Base-by-base conservation (phyloP, 2,113 vertebrate species). In the Smithornis capensis region DNA sequence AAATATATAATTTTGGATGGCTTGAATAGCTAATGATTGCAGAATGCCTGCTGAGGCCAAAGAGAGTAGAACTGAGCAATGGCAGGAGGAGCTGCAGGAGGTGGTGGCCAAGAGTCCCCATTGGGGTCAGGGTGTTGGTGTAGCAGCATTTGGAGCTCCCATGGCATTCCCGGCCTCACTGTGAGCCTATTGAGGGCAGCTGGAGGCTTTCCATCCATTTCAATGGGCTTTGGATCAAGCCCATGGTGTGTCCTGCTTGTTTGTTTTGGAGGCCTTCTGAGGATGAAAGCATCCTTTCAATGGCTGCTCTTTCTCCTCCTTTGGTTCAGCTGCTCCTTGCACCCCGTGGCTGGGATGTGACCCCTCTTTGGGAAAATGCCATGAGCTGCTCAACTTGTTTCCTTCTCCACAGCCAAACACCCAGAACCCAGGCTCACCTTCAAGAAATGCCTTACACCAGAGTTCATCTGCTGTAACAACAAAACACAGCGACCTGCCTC, bases 171-270 rank as follows among this genome's bases (percentile, higher is more conserved):
- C 4, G n/a, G 83, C 83, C 92, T 88, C 12, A 5, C 83, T 31
- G 2, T 0, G 16, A 94, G 83, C 82, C 83, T 11, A 45, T 73
- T 95, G 89, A 94, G 82, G 65, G 74, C 65, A 74, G 35, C 5
- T 96, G 91, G 87, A 96, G 76, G 6, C 76, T 64, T 86, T 96
- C 71, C 83, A 47, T n/a, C 1, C 0, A 2, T 59, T 86, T 94
- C 90, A 68, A 81, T 90, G 76, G 90, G 60, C 76, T 94, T 93
- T 75, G 94, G 88, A 95, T 81, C 25, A 28, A 83, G 59, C 94
- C 70, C 53, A 27, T 45, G 71, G 74, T 56, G 6, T 56, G 6
- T 44, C 84, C 94, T 90, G 90, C 56, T 92, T 95, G 90, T 95
- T 97, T 95, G 53, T 85, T 94, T 95, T 94, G 85, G 93, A 83